Evolutionary conservation across 2,797 vertebrate species (phyloP).

Genomic region (Babyrousa celebensis): DNA sequence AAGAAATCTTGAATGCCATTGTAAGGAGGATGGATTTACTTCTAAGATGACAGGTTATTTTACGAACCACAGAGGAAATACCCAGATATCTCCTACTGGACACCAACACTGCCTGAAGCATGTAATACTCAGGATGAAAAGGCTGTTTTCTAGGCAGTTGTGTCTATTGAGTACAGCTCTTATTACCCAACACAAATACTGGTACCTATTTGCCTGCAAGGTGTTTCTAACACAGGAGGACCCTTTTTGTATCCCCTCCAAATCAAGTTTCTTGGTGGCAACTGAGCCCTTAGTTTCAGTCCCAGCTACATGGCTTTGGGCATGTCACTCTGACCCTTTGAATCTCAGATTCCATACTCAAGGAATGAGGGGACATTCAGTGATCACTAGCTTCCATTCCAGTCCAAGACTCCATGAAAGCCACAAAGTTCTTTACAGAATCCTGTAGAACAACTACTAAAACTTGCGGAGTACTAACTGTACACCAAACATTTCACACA

Average conservation of each 20-base stretch:
- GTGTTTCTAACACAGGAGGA: rapidly evolving
- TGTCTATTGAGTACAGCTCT: background rate
- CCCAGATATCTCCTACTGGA: background rate
- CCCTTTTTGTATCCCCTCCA: too few species aligned
- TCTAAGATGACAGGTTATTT: background rate
- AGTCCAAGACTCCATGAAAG: background rate
- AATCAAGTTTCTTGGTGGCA: background rate
- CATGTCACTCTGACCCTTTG: background rate
- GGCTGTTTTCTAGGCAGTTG: background rate
- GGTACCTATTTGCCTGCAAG: background rate
- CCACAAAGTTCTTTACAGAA: rapidly evolving
- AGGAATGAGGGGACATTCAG: background rate
- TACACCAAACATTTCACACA: rapidly evolving
- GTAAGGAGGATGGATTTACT: background rate
- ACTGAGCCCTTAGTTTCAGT: background rate
- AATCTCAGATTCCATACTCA: background rate
- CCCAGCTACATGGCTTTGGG: rapidly evolving
- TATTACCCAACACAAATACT: too few species aligned
- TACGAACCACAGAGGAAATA: background rate
- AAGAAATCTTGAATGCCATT: background rate
- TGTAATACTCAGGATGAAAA: background rate
- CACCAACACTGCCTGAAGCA: background rate
- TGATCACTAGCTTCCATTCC: background rate
- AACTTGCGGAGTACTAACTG: rapidly evolving
- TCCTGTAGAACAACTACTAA: background rate